Base-by-base conservation (phyloP, 2,888 invertebrate species). In the Schizotus pectinicornis region DNA sequence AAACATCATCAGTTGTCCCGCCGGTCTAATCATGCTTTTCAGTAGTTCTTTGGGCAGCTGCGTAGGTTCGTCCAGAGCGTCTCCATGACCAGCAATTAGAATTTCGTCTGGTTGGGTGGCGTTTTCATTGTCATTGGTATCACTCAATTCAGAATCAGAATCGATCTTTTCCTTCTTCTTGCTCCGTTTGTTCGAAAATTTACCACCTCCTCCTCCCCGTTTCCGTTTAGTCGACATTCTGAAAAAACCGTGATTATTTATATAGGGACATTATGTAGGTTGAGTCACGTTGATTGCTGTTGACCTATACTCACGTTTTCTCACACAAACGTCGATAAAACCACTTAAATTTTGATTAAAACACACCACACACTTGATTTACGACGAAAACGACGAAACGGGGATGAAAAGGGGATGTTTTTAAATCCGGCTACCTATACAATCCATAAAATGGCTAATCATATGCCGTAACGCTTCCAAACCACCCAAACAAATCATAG, bases 1-100 rank as follows among this genome's bases (percentile, higher is more conserved):
- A 66, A 92, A 88, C 62, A 95, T 85, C 71, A 95, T 74, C 57
- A 96, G 80, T 51, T 87, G 85, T 6, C 94, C 94, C 0, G 89
- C 84, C 0, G 86, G 83, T 74, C 88, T 88, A 71, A 87, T 85
- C 68, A 88, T 82, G 0, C 86, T 82, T 60, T 85, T 82, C 50
- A 89, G 77, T 42, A 89, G 77, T 72, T 88, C 88, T 81, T 88
- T 86, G 6, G 89, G 89, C 61, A 90, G 75, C 72, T 87, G 87
- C 6, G 83, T 81, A 3, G 82, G 82, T 8, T 86, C 84, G 61
- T 88, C 88, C 1, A 83, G 68, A 34, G 80, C 80, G 64, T 84
- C 84, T 5, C 82, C 81, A 66, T 80, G 80, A 8, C 80, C 80
- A 32, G 82, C 80, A 55, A 85, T 85, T 1, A 80, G 73, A 48